phyloP scores from a whole-genome alignment of 2,888 invertebrate species.

The Ecliptopera silaceata region DNA sequence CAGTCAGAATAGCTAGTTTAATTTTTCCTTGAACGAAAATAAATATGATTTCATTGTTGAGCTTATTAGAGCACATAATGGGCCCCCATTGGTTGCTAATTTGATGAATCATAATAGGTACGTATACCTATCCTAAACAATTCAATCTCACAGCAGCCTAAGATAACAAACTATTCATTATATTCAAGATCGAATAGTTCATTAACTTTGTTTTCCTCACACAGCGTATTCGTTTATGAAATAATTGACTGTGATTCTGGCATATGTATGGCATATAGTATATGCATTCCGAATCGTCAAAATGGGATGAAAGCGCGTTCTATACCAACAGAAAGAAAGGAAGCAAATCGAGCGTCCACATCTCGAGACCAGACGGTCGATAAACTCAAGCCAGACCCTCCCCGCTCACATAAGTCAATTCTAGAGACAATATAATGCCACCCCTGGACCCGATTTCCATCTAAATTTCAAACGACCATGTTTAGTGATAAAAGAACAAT shows the following conservation, averaged over 20 bases:
- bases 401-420: constrained; percentile 52
- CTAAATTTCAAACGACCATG: constrained; percentile 23
- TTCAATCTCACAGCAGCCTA: neutral
- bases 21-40: constrained; percentile 44
- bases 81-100: constrained; percentile 1
- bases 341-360: constrained; percentile 44
- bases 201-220: too few relatives aligned
- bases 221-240: too few relatives aligned
- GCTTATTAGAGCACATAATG: constrained; percentile 19
- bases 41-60: constrained; percentile 37
- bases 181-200: neutral
- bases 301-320: constrained; percentile 3
- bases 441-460: constrained; percentile 35
- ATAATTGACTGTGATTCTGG: too few relatives aligned
- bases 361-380: constrained; percentile 66
- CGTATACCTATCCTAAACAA: neutral
- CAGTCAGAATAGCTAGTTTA: constrained; percentile 32
- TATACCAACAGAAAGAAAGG: constrained; percentile 8
- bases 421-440: constrained; percentile 48
- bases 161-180: neutral
- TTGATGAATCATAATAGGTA: constrained; percentile 3
- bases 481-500: constrained; percentile 29
- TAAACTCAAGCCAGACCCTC: constrained; percentile 60
- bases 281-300: neutral
- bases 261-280: too few relatives aligned